Base-by-base conservation (phyloP, 2,797 vertebrate species). In the Meriones psammophilus region DNA sequence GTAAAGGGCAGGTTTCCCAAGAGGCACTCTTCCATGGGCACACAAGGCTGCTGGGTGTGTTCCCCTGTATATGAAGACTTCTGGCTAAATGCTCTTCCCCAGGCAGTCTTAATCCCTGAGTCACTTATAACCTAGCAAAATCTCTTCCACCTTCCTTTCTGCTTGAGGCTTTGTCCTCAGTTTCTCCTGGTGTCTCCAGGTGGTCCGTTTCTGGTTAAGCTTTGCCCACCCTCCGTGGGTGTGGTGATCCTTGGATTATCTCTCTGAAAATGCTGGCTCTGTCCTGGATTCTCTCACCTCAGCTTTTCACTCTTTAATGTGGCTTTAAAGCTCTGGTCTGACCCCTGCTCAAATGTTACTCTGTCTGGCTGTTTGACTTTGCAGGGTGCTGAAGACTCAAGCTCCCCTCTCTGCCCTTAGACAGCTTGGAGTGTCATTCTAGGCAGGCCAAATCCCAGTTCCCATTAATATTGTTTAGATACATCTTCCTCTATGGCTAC, bases 221-320 rank as follows among this genome's bases (percentile, higher is more conserved):
- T 68, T 71, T 39, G 28, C 60, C 81, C 26, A 15, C 46, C 80
- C 28, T 60, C 54, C 15, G 20, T 24, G 24, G 62, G 54, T 24
- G 2, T 68, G 39, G 15, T 26, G 2, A 17, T 58, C 28, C 84
- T 85, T 30, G 68, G 39, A 42, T 33, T 30, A 10, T 14, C 18
- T 97, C 94, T 24, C 89, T 92, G 15, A 91, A 94, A 17, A 97
- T 6, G 94, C 42, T 5, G 13, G 14, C 54, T 50, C 8, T 87
- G 66, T 96, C 69, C 88, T 62, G 9, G 9, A 28, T 50, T 30
- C 4, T 22, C 36, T n/a, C 33, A 28, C 86, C 56, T 73, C 46
- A 18, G 5, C 30, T 58, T 3, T 14, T 22, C 15, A 33, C 56
- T 20, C 46, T 42, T 83, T 6, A 85, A 8, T 36, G 24, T 85